Evolutionary conservation across 2,888 invertebrate genomes (phyloP), one percentile per base, ranked within the genome.

Genomic region (Cryptosula pallasiana): DNA sequence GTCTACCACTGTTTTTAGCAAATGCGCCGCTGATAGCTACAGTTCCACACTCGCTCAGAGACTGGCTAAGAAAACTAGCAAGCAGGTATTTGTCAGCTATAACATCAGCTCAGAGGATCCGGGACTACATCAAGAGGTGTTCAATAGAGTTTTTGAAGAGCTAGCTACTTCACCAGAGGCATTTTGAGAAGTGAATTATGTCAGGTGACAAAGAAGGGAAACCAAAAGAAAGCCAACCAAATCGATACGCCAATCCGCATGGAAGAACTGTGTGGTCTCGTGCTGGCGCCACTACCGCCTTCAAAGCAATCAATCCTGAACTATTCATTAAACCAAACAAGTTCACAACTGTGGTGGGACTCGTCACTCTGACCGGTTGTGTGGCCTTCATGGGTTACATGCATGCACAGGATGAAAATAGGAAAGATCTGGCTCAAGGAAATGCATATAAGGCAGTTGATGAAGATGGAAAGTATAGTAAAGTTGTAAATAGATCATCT

Each of bases 281-380:
- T 2, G 55, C 55, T 9, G 70, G 70, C 5, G 70, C 70, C 9
- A 70, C 70, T 25, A 36, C 70, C n/a, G 70, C 70, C 2, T 70
- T 70, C 70, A 70, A 70, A 54, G 55, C 55, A 13, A 70, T 70
- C n/a, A 70, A 70, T 23, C 70, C 70, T 5, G 70, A 70, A 36
- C 45, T 70, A 9, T 70, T 70, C 23, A 70, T 70, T 27, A 36
- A 54, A 23, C 70, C 70, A 5, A 70, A 70, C 32, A 70, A 70
- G 70, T 25, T 70, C 45, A 70, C 55, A 5, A 70, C 55, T 20
- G 45, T 36, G 5, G 16, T 70, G 9, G 70, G 70, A 5, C 45
- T 70, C 9, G 5, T 70, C n/a, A 32, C 45, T n/a, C 32, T 70
- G 36, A 36, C 70, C 29, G 70, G 70, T 3, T 70, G 70, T 70